phyloP scores from a whole-genome alignment of 1,140 invertebrate species.

The Venustaconcha ellipsiformis region DNA sequence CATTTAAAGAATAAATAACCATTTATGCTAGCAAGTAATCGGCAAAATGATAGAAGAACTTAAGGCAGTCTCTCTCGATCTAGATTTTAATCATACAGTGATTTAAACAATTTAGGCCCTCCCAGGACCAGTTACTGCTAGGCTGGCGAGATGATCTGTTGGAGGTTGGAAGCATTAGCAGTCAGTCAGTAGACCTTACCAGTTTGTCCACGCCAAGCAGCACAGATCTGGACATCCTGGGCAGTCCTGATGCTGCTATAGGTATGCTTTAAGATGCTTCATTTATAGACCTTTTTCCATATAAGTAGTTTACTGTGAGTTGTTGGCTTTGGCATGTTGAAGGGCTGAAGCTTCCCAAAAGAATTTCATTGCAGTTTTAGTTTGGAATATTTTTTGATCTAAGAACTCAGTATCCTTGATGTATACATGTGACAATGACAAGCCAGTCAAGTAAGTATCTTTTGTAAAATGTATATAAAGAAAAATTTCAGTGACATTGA shows the following conservation, averaged over 20 bases:
- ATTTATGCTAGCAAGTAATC: no score
- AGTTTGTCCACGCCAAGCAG: constrained; percentile 12
- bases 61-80: no score
- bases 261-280: constrained; percentile 16
- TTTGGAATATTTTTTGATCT: neutral
- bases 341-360: neutral
- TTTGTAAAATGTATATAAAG: no score
- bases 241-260: constrained; percentile 36
- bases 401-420: neutral
- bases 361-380: neutral
- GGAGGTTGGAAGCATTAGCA: constrained; percentile 13
- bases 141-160: constrained; percentile 40
- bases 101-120: constrained; percentile 13
- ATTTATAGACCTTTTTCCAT: neutral
- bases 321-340: neutral
- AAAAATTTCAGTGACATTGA: no score
- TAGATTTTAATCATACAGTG: no score
- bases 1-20: no score
- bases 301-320: neutral
- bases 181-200: constrained; percentile 18
- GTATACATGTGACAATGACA: neutral
- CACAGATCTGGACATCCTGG: constrained; percentile 21
- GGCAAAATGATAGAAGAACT: no score
- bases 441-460: no score
- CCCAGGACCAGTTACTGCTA: constrained; percentile 38